Percentiles rank a stretch among this genome's conserved stretches.
phyloP scores from a whole-genome alignment of 1,140 invertebrate genomes.

The Vanessa atalanta region DNA sequence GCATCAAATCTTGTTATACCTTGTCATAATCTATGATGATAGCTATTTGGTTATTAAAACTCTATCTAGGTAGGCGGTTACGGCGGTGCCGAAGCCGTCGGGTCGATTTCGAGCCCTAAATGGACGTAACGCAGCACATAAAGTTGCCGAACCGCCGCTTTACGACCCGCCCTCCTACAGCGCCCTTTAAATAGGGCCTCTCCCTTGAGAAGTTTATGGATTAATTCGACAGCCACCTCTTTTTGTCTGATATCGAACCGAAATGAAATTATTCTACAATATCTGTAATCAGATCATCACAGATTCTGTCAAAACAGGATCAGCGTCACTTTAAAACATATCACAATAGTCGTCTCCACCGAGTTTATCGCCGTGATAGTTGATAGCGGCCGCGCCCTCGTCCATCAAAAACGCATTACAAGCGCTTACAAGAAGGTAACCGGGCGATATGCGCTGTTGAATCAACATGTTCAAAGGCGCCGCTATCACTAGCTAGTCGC shows the following conservation, averaged over 20 bases:
- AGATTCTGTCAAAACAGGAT: slow-evolving; percentile 50
- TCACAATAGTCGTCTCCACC: slow-evolving; percentile 43
- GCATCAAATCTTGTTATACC: background rate
- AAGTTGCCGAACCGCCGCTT: slow-evolving; percentile 51
- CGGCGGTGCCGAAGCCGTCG: slow-evolving; percentile 32
- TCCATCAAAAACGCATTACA: slow-evolving; percentile 77
- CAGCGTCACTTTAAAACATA: slow-evolving; percentile 46
- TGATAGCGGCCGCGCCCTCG: slow-evolving; percentile 67
- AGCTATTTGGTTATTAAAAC: slow-evolving; percentile 16
- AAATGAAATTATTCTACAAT: background rate
- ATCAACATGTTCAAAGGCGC: slow-evolving; percentile 71
- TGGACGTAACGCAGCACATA: slow-evolving; percentile 59
- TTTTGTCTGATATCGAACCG: background rate
- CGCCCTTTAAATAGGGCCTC: slow-evolving; percentile 12
- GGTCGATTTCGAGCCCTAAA: slow-evolving; percentile 47
- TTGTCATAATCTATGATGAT: background rate
- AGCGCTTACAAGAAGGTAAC: slow-evolving; percentile 71
- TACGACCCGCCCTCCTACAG: slow-evolving; percentile 49
- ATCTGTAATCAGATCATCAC: slow-evolving; percentile 31
- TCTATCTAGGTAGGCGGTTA: slow-evolving; percentile 37
- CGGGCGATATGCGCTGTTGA: slow-evolving; percentile 62
- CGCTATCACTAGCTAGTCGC: slow-evolving; percentile 65
- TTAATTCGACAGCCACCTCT: slow-evolving; percentile 24
- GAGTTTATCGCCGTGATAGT: slow-evolving; percentile 54
- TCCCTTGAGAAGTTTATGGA: slow-evolving; percentile 29